A percentile compares a stretch with the other conserved stretches of the same genome.
phyloP scores from a whole-genome alignment of 53 echinoderm and acorn worm genomes.

The Echinarachnius parma region DNA sequence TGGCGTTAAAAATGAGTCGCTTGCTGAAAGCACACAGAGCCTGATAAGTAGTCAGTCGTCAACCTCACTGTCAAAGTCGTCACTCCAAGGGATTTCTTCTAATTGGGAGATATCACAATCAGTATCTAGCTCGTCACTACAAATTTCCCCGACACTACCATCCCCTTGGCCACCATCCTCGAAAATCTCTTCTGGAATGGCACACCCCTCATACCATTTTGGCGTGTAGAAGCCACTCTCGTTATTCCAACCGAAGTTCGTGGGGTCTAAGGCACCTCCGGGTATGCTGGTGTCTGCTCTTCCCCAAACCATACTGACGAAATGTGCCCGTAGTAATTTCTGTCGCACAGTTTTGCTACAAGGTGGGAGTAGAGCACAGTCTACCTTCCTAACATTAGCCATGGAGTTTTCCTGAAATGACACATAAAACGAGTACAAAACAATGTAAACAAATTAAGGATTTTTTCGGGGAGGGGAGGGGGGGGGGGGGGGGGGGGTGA shows the following conservation, averaged over 20 bases:
- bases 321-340: neutral
- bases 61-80: conserved; percentile 20
- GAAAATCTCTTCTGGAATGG: neutral
- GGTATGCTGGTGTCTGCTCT: neutral
- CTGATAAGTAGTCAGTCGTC: conserved; percentile 8
- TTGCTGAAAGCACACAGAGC: too few relatives aligned
- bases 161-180: neutral
- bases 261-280: neutral
- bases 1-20: too few relatives aligned
- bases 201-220: neutral
- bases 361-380: conserved; percentile 52
- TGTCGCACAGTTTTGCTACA: conserved; percentile 16
- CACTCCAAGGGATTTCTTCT: conserved; percentile 25
- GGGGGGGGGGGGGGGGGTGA: too few relatives aligned
- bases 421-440: neutral
- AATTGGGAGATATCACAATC: neutral
- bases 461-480: too few relatives aligned
- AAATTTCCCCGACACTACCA: too few relatives aligned
- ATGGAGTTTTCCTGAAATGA: conserved; percentile 32
- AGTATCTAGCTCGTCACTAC: neutral
- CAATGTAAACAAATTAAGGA: too few relatives aligned
- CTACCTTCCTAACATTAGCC: conserved; percentile 39
- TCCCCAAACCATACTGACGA: neutral
- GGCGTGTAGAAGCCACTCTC: neutral
- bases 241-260: neutral